These are phyloP conservation scores for Leptinotarsa undecemlineata DNA, from an alignment of 1,140 invertebrate genomes.

Conservation along the genomic window DNA sequence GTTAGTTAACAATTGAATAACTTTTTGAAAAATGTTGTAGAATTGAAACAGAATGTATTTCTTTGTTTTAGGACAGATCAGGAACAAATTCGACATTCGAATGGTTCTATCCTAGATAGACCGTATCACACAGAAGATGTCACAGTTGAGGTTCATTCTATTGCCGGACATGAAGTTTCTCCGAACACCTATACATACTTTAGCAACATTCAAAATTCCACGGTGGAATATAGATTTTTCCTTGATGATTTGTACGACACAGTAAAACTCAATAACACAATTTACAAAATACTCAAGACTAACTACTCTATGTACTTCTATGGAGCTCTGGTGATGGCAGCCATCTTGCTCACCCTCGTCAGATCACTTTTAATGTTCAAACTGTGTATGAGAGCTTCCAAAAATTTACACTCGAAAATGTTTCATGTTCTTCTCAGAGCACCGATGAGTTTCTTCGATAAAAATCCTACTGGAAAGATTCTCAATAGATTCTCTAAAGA, in stretches of 20 bases:
- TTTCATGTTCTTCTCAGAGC: constrained; percentile 59
- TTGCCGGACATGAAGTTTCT: not conserved
- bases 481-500: constrained; percentile 84
- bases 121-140: too few relatives aligned
- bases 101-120: not conserved
- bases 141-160: not conserved
- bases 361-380: constrained; percentile 74
- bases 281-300: constrained; percentile 38
- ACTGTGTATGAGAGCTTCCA: constrained; percentile 74
- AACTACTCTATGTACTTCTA: constrained; percentile 53
- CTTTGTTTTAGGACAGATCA: constrained; percentile 42
- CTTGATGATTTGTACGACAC: constrained; percentile 29
- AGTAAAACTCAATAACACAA: constrained; percentile 25
- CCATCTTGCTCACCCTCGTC: constrained; percentile 54
- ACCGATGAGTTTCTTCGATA: constrained; percentile 79
- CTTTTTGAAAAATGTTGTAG: too few relatives aligned
- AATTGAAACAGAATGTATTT: too few relatives aligned
- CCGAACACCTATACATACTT: not conserved
- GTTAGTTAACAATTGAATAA: too few relatives aligned
- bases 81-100: constrained; percentile 35
- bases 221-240: not conserved
- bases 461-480: constrained; percentile 75
- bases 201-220: not conserved
- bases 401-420: constrained; percentile 80
- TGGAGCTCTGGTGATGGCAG: constrained; percentile 48